phyloP scores from a whole-genome alignment of 2,888 invertebrate species.

The Acanthosepion esculentum region DNA sequence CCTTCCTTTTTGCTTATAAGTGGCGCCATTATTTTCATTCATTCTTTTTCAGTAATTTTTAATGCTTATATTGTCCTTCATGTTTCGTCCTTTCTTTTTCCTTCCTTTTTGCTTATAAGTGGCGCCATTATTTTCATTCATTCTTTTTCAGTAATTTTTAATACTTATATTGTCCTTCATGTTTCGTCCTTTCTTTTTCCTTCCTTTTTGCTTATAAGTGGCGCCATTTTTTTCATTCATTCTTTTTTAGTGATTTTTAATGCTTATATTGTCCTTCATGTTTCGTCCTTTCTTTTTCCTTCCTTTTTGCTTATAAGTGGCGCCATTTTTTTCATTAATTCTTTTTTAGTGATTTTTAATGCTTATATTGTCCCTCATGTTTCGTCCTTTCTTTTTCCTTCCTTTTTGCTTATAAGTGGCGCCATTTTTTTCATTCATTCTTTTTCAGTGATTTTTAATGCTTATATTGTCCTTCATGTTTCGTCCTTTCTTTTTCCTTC shows the following conservation, averaged over 20 bases:
- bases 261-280: background rate
- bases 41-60: too few species aligned
- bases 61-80: too few species aligned
- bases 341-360: too few species aligned
- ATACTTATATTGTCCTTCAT: background rate
- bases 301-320: background rate
- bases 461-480: too few species aligned
- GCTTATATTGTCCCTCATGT: accelerated
- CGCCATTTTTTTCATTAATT: background rate
- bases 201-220: background rate
- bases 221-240: background rate
- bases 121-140: background rate
- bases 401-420: too few species aligned
- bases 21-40: too few species aligned
- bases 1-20: too few species aligned
- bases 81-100: too few species aligned
- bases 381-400: background rate
- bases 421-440: too few species aligned
- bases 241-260: background rate
- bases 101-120: too few species aligned
- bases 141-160: background rate
- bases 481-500: too few species aligned
- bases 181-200: background rate
- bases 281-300: background rate
- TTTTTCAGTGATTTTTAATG: too few species aligned